Evolutionary conservation across 2,888 invertebrate genomes (phyloP).

Genomic region (Hedya salicella): DNA sequence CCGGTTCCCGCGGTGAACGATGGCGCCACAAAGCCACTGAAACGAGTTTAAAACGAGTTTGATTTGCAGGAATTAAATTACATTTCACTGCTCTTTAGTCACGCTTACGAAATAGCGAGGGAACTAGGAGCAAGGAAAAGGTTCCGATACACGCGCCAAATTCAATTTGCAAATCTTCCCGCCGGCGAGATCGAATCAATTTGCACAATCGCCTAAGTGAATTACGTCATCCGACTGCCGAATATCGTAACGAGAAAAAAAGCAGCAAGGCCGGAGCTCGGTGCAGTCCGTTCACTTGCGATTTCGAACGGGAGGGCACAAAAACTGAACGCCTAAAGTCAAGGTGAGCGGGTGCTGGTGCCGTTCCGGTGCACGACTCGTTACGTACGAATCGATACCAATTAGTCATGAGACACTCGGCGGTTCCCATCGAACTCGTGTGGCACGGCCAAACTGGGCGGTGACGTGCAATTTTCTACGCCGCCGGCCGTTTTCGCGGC

Average conservation of each 20-base stretch:
- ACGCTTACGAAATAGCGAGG: slow-evolving; percentile 43
- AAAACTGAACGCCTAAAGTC: slow-evolving; percentile 71
- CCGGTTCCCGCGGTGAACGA: slow-evolving; percentile 34
- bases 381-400: slow-evolving; percentile 46
- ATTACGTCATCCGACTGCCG: slow-evolving; percentile 73
- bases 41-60: slow-evolving; percentile 40
- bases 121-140: slow-evolving; percentile 34
- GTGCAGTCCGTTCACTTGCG: slow-evolving; percentile 81
- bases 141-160: slow-evolving; percentile 55
- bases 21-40: slow-evolving; percentile 31
- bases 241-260: slow-evolving; percentile 73
- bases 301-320: slow-evolving; percentile 68
- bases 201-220: slow-evolving; percentile 66
- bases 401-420: slow-evolving; percentile 68
- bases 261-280: slow-evolving; percentile 68
- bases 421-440: slow-evolving; percentile 64
- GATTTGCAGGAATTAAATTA: slow-evolving; percentile 41
- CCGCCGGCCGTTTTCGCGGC: slow-evolving; percentile 58
- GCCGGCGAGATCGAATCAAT: slow-evolving; percentile 66
- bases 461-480: slow-evolving; percentile 56
- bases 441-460: slow-evolving; percentile 59
- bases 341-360: slow-evolving; percentile 67
- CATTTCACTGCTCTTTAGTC: slow-evolving; percentile 30
- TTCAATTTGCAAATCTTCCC: slow-evolving; percentile 66
- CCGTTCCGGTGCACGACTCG: slow-evolving; percentile 35